phyloP scores from a whole-genome alignment of 2,888 invertebrate species.

The Lithosia quadra region DNA sequence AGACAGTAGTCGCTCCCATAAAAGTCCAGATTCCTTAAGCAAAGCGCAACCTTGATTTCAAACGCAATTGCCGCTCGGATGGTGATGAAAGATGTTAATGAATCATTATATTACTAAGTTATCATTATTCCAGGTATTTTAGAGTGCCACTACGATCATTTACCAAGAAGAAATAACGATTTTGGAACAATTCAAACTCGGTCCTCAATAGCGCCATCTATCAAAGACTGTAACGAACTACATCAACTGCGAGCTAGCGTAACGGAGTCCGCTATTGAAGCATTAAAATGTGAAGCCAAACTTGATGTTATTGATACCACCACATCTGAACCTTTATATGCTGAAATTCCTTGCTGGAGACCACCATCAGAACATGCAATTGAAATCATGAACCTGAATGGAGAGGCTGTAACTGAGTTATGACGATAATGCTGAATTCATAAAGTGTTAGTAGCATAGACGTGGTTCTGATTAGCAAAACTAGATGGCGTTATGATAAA shows the following conservation, averaged over 20 bases:
- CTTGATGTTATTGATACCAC: slow-evolving; percentile 75
- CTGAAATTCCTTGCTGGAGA: slow-evolving; percentile 88
- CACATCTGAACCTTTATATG: slow-evolving; percentile 88
- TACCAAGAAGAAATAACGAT: slow-evolving; percentile 78
- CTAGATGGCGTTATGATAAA: slow-evolving; percentile 66
- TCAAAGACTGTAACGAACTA: slow-evolving; percentile 64
- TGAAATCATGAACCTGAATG: slow-evolving; percentile 78
- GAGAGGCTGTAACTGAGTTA: slow-evolving; percentile 85
- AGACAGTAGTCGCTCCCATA: background rate
- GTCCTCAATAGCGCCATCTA: slow-evolving; percentile 74
- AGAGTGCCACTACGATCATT: slow-evolving; percentile 89
- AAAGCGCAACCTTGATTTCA: background rate
- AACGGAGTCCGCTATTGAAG: slow-evolving; percentile 78
- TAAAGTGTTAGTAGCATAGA: slow-evolving; percentile 15
- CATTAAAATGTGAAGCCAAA: slow-evolving; percentile 80
- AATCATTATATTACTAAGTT: background rate
- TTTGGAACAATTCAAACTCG: slow-evolving; percentile 64
- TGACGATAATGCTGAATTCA: slow-evolving; percentile 57
- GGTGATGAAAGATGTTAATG: background rate
- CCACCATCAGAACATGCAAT: slow-evolving; percentile 82
- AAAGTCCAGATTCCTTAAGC: background rate
- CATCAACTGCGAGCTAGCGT: slow-evolving; percentile 64
- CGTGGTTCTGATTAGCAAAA: slow-evolving; percentile 30
- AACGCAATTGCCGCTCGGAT: background rate
- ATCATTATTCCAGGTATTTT: slow-evolving; percentile 73